Base-by-base conservation (phyloP, 2,113 vertebrate species). In the Callopanchax toddi region DNA sequence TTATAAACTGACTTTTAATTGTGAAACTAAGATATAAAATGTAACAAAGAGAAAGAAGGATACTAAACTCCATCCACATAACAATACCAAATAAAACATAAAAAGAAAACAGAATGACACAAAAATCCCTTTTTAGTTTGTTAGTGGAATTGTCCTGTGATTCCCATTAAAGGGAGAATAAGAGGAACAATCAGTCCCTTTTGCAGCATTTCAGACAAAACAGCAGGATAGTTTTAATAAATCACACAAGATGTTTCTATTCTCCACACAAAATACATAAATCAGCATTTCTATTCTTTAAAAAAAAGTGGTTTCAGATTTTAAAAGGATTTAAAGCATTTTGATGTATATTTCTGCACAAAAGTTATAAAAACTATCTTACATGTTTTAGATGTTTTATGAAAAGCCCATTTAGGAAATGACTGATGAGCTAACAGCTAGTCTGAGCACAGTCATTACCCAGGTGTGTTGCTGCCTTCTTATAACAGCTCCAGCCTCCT, bases 101-200 rank as follows among this genome's bases (percentile, higher is more conserved):
- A 5, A 71, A 51, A 53, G 70, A 23, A 66, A 15, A 68, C 52
- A 56, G n/a, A n/a, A n/a, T 26, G 3, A 25, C 11, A 62, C 11
- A 3, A 11, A 3, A 11, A 39, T 70, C 83, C 81, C 89, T 78
- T 85, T 87, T 81, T 59, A 60, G 44, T 46, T 44, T 20, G 34
- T 53, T 49, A 20, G 1, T 42, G 20, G 25, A 68, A 51, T 15
- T 29, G 22, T 64, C 52, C 20, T 25, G 40, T 43, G 29, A 21
- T 51, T 68, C 62, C 58, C 34, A 77, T 36, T 70, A 40, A 73
- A 52, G 12, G 37, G 25, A 52, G 25, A 48, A 15, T 39, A 6
- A 22, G 52, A 9, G 54, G 23, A 60, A 45, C 3, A 51, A 42
- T 48, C 11, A 8, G 32, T 16, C 34, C 63, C 51, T 53, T 65